Evolutionary conservation across 2,797 vertebrate genomes (phyloP), one percentile per base, ranked within the genome.

Genomic region (Moxostoma hubbsi): DNA sequence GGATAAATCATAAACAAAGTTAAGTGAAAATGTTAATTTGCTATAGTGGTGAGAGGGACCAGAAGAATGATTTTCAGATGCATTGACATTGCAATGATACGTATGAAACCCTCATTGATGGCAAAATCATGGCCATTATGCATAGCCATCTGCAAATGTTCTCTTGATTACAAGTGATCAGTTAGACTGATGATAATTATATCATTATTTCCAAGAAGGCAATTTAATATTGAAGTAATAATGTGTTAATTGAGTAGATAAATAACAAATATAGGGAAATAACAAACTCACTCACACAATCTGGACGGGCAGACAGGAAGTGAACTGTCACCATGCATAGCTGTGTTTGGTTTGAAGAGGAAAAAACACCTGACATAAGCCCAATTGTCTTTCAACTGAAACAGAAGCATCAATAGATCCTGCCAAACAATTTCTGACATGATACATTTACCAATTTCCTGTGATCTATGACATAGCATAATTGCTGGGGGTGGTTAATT

Each of bases 401-500:
- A 24, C 2, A 49, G 18, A 49, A 62, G 9, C 71, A 50, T 81
- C 64, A 63, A 55, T 11, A 80, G 63, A 77, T 65, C 54, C 46
- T 73, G 69, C 76, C 15, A 2, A 50, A 72, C 16, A 43, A 55
- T 63, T 79, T 24, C 24, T 16, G 53, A 73, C 82, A 82, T 80
- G 71, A 82, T 77, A 75, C 74, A 67, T 57, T 16, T 13, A 66
- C 82, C 77, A 73, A 77, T 78, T 86, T 85, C 24, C 65, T 67
- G 69, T 81, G 73, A 86, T 84, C 69, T 75, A 77, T 84, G 80
- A 53, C 61, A 73, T 45, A 47, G n/a, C 50, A 57, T 62, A 67
- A 13, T 82, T 65, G 84, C 84, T 81, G 69, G 73, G 83, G 82
- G 83, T 82, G 83, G 79, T 83, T 86, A 67, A 88, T 89, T 88